Conservation (phyloP, 2,797 vertebrate species). For the Huso huso region DNA sequence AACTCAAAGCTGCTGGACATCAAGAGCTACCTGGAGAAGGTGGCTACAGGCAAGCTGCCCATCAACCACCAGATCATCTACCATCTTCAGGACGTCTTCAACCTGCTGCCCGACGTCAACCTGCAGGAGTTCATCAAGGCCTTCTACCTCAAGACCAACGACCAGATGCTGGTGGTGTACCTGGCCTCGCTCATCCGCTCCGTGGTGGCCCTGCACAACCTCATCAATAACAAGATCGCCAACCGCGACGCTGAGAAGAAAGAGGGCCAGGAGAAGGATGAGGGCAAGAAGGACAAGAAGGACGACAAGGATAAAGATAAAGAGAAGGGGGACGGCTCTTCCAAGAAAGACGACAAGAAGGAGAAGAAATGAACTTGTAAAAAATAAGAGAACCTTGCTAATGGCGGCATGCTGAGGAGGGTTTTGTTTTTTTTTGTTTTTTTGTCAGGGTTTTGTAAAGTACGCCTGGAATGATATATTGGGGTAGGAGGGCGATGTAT, state of each 20-base stretch:
- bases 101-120: slow-evolving; percentile 90
- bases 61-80: slow-evolving; percentile 99
- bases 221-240: slow-evolving; percentile 98
- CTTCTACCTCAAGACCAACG: slow-evolving; percentile 97
- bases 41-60: slow-evolving; percentile 83
- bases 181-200: slow-evolving; percentile 93
- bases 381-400: slow-evolving; percentile 25
- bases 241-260: slow-evolving; percentile 97
- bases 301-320: slow-evolving; percentile 89
- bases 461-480: slow-evolving; percentile 13
- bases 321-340: slow-evolving; percentile 49
- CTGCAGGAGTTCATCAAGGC: slow-evolving; percentile 93
- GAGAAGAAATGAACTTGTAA: slow-evolving; percentile 40
- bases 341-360: slow-evolving; percentile 77
- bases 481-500: slow-evolving; percentile 18
- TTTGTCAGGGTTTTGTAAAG: slow-evolving; percentile 8
- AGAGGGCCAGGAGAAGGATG: slow-evolving; percentile 95
- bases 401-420: slow-evolving; percentile 12
- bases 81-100: slow-evolving; percentile 97
- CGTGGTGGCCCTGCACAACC: slow-evolving; percentile 93
- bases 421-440: slow-evolving; percentile 12
- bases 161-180: slow-evolving; percentile 98
- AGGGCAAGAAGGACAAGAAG: slow-evolving; percentile 94
- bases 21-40: slow-evolving; percentile 90
- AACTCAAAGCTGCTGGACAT: slow-evolving; percentile 96